Conservation (phyloP, 2,797 vertebrate species). For the Girardinus metallicus region DNA sequence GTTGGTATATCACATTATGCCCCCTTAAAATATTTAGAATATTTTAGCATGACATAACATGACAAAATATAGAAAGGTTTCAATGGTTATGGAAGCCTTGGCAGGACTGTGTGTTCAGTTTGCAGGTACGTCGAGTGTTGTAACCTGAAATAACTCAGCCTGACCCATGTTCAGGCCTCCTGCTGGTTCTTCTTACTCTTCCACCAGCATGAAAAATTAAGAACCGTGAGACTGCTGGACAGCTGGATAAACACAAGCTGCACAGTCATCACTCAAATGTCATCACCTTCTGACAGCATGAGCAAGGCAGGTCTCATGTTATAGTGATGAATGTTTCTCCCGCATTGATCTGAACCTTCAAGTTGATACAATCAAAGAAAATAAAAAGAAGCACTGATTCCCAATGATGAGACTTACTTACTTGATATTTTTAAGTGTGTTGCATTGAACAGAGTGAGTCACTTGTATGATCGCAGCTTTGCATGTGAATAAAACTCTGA, state of each 20-base stretch:
- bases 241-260: conserved; percentile 37
- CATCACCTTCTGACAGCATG: conserved; percentile 37
- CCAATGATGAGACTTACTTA: not conserved
- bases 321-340: conserved; percentile 49
- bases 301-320: conserved; percentile 38
- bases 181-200: not conserved
- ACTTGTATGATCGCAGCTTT: conserved; percentile 30
- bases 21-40: not conserved
- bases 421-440: not conserved
- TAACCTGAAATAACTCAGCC: conserved; percentile 6
- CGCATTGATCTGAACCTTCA: conserved; percentile 8
- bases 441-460: conserved; percentile 32
- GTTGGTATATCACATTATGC: not conserved
- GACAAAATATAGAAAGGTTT: not conserved
- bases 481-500: conserved; percentile 17
- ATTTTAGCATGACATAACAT: not conserved
- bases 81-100: not conserved
- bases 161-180: conserved; percentile 25
- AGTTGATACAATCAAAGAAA: conserved; percentile 19
- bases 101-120: not conserved
- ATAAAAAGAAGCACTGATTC: conserved; percentile 6
- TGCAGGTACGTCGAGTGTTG: not conserved
- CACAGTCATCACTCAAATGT: conserved; percentile 54
- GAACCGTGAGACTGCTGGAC: conserved; percentile 23
- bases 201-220: conserved; percentile 36